phyloP scores from a whole-genome alignment of 2,797 vertebrate species.

The Rostrhamus sociabilis region DNA sequence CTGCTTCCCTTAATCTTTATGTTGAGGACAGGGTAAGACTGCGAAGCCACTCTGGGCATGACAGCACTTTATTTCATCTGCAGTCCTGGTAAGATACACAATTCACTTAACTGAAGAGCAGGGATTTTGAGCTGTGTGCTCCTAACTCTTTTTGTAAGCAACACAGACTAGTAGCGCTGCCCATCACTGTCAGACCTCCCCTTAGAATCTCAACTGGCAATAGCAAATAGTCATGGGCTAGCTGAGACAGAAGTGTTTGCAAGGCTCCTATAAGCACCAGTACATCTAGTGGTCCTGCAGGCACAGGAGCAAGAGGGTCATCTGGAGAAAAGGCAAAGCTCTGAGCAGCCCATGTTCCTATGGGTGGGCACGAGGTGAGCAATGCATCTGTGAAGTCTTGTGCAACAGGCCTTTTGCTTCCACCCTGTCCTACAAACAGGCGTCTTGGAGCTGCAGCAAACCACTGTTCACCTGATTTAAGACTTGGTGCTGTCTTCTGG shows the following conservation, averaged over 20 bases:
- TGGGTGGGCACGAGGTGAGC: neutral
- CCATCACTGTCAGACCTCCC: neutral
- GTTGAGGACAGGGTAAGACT: conserved; percentile 65
- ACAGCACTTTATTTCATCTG: conserved; percentile 68
- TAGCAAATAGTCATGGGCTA: neutral
- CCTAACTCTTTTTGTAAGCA: neutral
- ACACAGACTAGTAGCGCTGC: neutral
- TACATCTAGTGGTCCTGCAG: neutral
- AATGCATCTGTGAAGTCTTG: neutral
- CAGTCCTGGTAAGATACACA: conserved; percentile 62
- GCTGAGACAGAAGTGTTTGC: neutral
- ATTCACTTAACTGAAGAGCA: conserved; percentile 45
- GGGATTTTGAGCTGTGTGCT: conserved; percentile 22
- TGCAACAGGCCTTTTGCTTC: neutral
- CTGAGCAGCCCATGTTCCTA: neutral
- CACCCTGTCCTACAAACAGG: neutral
- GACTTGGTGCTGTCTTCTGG: neutral
- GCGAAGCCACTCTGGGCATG: conserved; percentile 50
- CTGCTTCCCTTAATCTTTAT: conserved; percentile 83
- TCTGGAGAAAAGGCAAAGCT: neutral
- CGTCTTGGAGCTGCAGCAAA: neutral
- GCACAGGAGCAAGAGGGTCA: neutral
- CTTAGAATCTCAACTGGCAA: neutral
- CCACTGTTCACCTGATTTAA: neutral
- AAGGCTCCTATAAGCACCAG: neutral